These are phyloP conservation scores for Biston betularia DNA, from an alignment of 2,888 invertebrate species.

Conservation along the genomic window DNA sequence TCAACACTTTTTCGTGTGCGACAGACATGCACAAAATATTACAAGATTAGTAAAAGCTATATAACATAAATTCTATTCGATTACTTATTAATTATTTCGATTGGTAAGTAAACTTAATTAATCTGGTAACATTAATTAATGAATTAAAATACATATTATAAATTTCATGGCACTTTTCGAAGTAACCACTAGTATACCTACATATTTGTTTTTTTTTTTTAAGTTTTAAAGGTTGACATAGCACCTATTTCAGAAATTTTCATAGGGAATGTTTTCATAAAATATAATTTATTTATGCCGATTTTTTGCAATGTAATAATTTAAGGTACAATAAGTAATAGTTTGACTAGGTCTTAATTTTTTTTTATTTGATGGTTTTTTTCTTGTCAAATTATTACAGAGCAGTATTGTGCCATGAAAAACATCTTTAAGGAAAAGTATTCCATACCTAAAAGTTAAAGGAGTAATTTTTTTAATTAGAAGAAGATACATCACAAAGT, in stretches of 20 bases:
- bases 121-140: constrained; percentile 59
- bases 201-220: too few relatives aligned
- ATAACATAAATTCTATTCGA: neutral
- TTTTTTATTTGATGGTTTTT: constrained; percentile 8
- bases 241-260: constrained; percentile 30
- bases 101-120: constrained; percentile 45
- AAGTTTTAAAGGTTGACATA: constrained; percentile 8
- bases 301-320: constrained; percentile 35
- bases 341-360: constrained; percentile 30
- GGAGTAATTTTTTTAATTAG: neutral
- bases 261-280: neutral
- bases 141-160: constrained; percentile 46
- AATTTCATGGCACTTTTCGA: constrained; percentile 55
- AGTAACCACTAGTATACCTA: constrained; percentile 50
- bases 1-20: neutral
- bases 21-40: constrained; percentile 10
- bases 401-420: constrained; percentile 20
- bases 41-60: constrained; percentile 48
- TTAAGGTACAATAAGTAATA: constrained; percentile 25
- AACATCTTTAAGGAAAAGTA: neutral
- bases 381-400: constrained; percentile 37
- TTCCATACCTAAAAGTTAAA: neutral
- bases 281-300: neutral
- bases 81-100: constrained; percentile 37
- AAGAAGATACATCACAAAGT: neutral